Conservation (phyloP, 2,888 invertebrate genomes). For the Strigamia crassipes region DNA sequence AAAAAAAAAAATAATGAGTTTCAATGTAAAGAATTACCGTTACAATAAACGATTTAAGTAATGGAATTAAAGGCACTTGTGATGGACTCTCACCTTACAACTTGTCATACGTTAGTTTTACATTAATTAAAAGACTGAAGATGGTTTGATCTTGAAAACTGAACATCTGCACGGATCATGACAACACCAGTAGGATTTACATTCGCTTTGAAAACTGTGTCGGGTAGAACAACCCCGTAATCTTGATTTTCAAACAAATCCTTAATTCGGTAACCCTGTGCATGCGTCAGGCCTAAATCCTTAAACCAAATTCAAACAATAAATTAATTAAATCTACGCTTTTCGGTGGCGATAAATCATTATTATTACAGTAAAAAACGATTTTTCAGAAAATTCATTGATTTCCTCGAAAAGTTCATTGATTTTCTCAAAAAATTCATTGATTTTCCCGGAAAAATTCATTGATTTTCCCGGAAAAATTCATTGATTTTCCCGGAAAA, state of each 20-base stretch:
- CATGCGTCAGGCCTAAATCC: conserved; percentile 74
- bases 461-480: too few relatives aligned
- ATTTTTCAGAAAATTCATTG: too few relatives aligned
- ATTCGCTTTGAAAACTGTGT: conserved; percentile 54
- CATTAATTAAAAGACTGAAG: neutral
- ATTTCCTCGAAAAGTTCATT: too few relatives aligned
- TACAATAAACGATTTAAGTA: neutral
- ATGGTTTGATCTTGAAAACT: conserved; percentile 12
- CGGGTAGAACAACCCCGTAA: conserved; percentile 79
- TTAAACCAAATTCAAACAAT: conserved; percentile 6
- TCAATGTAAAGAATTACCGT: neutral
- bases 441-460: too few relatives aligned
- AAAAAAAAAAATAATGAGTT: too few relatives aligned
- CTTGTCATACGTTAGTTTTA: neutral
- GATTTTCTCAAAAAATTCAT: too few relatives aligned
- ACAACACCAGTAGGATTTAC: conserved; percentile 50
- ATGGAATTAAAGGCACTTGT: conserved; percentile 11
- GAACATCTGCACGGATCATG: conserved; percentile 47
- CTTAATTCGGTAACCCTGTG: conserved; percentile 76
- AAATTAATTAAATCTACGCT: too few relatives aligned
- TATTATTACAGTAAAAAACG: too few relatives aligned
- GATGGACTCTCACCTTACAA: neutral
- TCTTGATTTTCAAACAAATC: conserved; percentile 82
- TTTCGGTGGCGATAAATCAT: too few relatives aligned
- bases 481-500: too few relatives aligned